Evolutionary conservation across 2,797 vertebrate species (phyloP), one percentile per base, ranked within the genome.

Genomic region (Cuniculus paca): DNA sequence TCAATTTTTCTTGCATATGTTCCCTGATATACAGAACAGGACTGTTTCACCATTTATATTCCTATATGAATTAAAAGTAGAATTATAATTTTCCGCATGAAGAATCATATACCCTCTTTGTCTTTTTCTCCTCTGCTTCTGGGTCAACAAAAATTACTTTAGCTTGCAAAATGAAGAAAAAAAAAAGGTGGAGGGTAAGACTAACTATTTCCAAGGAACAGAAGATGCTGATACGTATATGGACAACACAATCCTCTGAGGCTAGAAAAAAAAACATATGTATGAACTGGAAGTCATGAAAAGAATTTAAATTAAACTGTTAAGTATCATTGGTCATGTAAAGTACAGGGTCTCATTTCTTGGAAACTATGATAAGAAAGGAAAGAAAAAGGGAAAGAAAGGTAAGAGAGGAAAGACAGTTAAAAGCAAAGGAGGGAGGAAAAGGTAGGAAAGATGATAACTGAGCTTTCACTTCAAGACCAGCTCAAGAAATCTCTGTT

Each of bases 61-160:
- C 92, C 45, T 70, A 65, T 26, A 4, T 63, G 34, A 92, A 95
- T 95, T 84, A 90, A 97, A 95, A 95, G 48, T 31, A 96, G 14
- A 90, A 95, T 93, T 93, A 48, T 24, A 58, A 83, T 84, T 91
- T 88, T 80, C 75, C 52, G 20, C 45, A 60, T 39, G 50, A 97
- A 91, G 96, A 88, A 22, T 6, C 54, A 52, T 79, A 72, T 22
- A 1, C 5, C 28, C 8, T 45, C 58, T 68, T 61, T 79, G 61
- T 82, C 24, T 80, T 17, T 17, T 56, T 70, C 2, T 39, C 2
- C 20, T 22, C 34, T 81, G 52, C 81, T 54, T 68, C 4, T 5
- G 63, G 87, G 10, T 39, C 36, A 95, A 28, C 39, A 45, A 86
- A 89, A 86, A 70, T 54, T 17, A 63, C 82, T 95, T 74, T 75